Evolutionary conservation across 2,888 invertebrate species (phyloP), one percentile per base, ranked within the genome.

Genomic region (Congeria kusceri): DNA sequence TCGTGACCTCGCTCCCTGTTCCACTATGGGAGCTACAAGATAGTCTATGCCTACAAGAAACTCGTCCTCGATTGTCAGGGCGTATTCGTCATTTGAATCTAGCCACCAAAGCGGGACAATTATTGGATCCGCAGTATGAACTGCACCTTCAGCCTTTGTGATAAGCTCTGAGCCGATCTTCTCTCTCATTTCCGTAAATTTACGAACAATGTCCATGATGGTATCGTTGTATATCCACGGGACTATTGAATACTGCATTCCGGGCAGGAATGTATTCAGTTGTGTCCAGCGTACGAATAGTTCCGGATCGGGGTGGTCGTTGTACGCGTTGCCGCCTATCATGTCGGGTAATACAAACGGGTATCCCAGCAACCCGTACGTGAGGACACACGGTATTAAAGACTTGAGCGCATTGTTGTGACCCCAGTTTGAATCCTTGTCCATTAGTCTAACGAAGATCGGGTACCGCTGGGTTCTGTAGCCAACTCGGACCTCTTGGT

Each of bases 261-360:
- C 96, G 0, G 99, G 98, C 86, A 99, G 93, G 92, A 99, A 98
- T 0, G 97, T 96, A 1, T 97, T 96, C 89, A 98, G 94, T 90
- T 97, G 96, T 57, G 96, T 93, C 98, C 98, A 98, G 88, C 97
- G 94, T 29, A 97, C 95, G 88, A 96, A 96, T 3, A 94, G 89
- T 81, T 94, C 93, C 28, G 86, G 82, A 9, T 89, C 89, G 27
- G 91, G 89, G 7, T 79, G 74, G 18, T 84, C 84, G 13, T 87
- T 79, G 68, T 91, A 91, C 5, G 90, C 92, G 73, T 92, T 92
- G 15, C 92, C 92, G 23, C 92, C 92, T 53, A 91, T 97, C n/a
- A 98, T 97, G 0, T 98, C 98, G 0, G 98, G 98, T 94, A 98
- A 96, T 56, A 98, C 95, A 89, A 98, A 98, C 0, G 96, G 95